A percentile compares a stretch with the other conserved stretches of the same genome.
phyloP scores from a whole-genome alignment of 2,113 vertebrate genomes.

The Actinemys pallida region DNA sequence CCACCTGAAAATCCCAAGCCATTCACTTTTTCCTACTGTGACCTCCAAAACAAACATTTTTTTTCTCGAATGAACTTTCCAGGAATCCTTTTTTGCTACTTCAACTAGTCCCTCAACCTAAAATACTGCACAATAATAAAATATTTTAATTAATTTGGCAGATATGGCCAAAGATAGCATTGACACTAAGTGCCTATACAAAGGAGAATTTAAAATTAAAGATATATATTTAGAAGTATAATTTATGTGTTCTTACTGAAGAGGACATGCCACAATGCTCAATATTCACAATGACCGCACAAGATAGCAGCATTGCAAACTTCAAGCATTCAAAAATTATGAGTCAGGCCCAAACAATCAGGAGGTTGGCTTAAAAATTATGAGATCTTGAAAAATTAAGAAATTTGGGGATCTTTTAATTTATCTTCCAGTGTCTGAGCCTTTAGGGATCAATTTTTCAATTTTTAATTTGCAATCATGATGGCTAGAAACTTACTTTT shows the following conservation, averaged over 20 bases:
- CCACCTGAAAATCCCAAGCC: neutral
- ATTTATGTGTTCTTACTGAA: neutral
- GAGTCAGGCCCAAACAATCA: neutral
- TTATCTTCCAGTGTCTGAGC: neutral
- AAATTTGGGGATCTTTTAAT: neutral
- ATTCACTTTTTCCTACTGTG: constrained; percentile 12
- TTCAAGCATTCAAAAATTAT: neutral
- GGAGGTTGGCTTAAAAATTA: neutral
- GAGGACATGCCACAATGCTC: neutral
- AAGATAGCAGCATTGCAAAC: neutral
- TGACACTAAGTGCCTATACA: neutral
- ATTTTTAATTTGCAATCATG: neutral
- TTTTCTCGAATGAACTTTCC: neutral
- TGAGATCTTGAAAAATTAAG: neutral
- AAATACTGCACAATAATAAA: neutral
- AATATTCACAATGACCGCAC: neutral
- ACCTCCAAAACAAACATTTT: neutral
- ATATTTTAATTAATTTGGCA: neutral
- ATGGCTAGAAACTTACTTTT: neutral
- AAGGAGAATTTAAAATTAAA: neutral
- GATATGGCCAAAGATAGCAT: neutral
- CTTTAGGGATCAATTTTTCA: neutral
- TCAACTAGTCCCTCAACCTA: neutral
- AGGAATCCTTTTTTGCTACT: neutral
- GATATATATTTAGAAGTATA: neutral